phyloP scores from a whole-genome alignment of 2,888 invertebrate genomes.

The Ennomos fuscantarius region DNA sequence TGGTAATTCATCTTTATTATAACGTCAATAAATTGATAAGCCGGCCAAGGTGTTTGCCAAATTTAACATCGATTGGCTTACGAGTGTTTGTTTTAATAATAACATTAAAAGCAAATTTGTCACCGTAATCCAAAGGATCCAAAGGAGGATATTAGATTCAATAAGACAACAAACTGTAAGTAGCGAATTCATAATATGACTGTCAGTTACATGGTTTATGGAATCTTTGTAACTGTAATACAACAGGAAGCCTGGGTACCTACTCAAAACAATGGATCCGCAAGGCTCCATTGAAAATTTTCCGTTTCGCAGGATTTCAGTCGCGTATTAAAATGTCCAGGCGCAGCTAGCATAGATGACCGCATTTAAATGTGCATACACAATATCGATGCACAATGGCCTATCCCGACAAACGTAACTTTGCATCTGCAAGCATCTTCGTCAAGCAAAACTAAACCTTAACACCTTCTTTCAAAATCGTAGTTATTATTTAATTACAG shows the following conservation, averaged over 20 bases:
- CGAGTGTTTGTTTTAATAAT: too few species aligned
- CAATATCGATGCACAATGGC: conserved; percentile 79
- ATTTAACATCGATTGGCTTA: too few species aligned
- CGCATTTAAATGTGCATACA: conserved; percentile 83
- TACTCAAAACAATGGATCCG: conserved; percentile 48
- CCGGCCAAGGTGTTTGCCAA: too few species aligned
- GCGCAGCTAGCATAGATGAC: conserved; percentile 68
- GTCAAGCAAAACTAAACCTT: conserved; percentile 45
- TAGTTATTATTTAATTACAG: conserved; percentile 18
- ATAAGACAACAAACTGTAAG: neutral
- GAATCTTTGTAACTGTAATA: conserved; percentile 24
- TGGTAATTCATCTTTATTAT: too few species aligned
- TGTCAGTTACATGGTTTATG: conserved; percentile 4
- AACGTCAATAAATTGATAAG: too few species aligned
- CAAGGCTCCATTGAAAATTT: conserved; percentile 55
- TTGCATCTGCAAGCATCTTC: conserved; percentile 29
- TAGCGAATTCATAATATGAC: neutral
- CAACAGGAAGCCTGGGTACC: conserved; percentile 34
- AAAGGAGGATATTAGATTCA: neutral
- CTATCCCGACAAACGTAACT: conserved; percentile 51
- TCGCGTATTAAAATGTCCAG: conserved; percentile 63
- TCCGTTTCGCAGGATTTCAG: conserved; percentile 61
- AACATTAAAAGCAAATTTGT: too few species aligned
- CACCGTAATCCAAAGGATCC: too few species aligned
- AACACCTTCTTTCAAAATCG: conserved; percentile 20